Evolutionary conservation across 2,888 invertebrate genomes (phyloP), one percentile per base, ranked within the genome.

Genomic region (Corbicula japonica): DNA sequence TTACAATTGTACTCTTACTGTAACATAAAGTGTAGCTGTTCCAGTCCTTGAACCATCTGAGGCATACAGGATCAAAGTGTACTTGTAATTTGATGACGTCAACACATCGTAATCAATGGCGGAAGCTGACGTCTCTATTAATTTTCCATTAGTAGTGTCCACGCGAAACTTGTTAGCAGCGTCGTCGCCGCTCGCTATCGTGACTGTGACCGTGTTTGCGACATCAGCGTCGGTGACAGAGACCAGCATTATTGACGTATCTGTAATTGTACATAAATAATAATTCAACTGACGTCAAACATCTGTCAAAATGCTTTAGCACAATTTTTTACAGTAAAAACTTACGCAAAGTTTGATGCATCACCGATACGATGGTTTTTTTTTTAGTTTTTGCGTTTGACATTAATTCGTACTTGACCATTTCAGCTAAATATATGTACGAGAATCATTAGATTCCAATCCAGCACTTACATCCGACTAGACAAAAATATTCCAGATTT

Each of bases 221-320:
- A 83, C 80, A 60, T 90, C 90, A 4, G 56, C 73, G 77, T 91
- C 91, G 5, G 83, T 73, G 32, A 85, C 87, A 6, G 81, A 81
- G n/a, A 91, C 23, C 21, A 80, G 71, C 1, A 71, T 62, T 10
- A 90, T 77, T 0, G 83, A 74, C 4, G 65, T 65, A 15, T 72
- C 88, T 80, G 71, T 12, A 76, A 62, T 38, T 44, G 23, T n/a
- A 41, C 2, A 44, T 50, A 32, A 34, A 0, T 34, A 21, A 32
- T 6, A 34, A 21, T 15, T 30, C 35, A 10, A 52, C 1, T 15
- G 2, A 23, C 15, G 5, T 23, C 10, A 41, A 8, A 41, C 18
- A 61, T 21, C 12, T 23, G 12, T 10, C 28, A 15, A 44, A 18
- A 6, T 41, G 15, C 21, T 23, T 48, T 23, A n/a, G 21, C 6